These are phyloP conservation scores for Sebastes oblongus DNA, from an alignment of 2,797 vertebrate genomes.

Conservation along the genomic window DNA sequence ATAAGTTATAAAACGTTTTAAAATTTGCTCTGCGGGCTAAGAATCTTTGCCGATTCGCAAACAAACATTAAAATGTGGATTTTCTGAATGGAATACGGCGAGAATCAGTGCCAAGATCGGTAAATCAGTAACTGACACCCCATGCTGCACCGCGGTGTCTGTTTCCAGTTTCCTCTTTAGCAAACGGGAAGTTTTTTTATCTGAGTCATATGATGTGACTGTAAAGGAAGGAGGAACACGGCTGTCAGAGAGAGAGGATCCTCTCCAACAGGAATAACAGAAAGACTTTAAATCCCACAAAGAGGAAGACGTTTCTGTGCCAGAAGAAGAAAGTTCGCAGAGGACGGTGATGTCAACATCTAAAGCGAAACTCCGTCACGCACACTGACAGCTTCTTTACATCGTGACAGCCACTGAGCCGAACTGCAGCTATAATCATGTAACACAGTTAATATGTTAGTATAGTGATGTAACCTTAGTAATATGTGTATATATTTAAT, in stretches of 20 bases:
- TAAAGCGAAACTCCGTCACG: constrained; percentile 32
- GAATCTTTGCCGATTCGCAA: rapidly evolving
- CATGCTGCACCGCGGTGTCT: not conserved
- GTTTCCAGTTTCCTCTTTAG: constrained; percentile 6
- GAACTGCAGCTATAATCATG: not conserved
- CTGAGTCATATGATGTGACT: constrained; percentile 76
- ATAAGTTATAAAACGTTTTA: not conserved
- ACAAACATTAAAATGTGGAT: not conserved
- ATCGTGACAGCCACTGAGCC: not conserved
- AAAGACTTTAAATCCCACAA: not conserved
- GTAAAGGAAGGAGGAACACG: constrained; percentile 49
- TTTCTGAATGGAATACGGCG: not conserved
- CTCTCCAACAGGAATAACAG: not conserved
- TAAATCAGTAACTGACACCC: not conserved
- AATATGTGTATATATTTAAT: too few relatives aligned
- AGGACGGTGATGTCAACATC: constrained; percentile 30
- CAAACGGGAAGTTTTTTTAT: constrained; percentile 52
- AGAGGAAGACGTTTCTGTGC: constrained; percentile 17
- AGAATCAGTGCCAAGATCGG: not conserved
- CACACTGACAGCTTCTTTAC: constrained; percentile 4
- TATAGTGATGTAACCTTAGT: not conserved
- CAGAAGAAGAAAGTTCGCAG: constrained; percentile 17
- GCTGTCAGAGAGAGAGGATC: constrained; percentile 12
- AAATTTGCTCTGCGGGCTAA: rapidly evolving
- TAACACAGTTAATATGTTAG: not conserved